Evolutionary conservation across 2,888 invertebrate genomes (phyloP).

Genomic region (Galeruca laticollis): DNA sequence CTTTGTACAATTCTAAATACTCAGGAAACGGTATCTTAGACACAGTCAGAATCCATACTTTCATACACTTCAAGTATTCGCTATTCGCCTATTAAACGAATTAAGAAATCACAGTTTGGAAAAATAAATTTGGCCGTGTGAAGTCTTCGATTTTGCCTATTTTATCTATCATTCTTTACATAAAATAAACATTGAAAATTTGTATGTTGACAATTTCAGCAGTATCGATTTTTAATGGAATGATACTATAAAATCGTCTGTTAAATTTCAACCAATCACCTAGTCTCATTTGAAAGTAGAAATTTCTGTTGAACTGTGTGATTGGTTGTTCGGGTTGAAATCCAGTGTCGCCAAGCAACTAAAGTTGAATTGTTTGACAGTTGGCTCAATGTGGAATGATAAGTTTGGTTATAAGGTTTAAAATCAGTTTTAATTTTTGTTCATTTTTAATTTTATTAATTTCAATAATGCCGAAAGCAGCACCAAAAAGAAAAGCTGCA

Average conservation of each 20-base stretch:
- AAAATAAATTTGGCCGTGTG: no score
- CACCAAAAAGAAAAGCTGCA: slow-evolving; percentile 63
- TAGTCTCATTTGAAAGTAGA: background rate
- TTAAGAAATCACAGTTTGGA: no score
- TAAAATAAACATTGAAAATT: no score
- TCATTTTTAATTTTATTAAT: slow-evolving; percentile 5
- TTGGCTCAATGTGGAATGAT: background rate
- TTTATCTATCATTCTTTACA: no score
- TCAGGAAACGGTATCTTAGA: no score
- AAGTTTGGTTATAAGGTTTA: background rate
- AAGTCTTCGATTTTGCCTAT: no score
- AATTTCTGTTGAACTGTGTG: background rate
- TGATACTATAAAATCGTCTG: background rate
- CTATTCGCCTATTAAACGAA: no score
- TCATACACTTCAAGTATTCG: no score
- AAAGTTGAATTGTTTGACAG: background rate
- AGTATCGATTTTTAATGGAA: background rate
- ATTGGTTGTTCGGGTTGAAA: background rate
- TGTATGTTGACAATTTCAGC: background rate
- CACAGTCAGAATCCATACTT: no score
- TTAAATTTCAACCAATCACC: background rate
- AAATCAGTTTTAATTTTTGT: slow-evolving; percentile 8
- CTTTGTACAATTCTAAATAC: no score
- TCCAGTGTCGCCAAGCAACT: background rate
- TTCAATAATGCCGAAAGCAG: slow-evolving; percentile 41